Evolutionary conservation across 1,140 invertebrate species (phyloP).

Genomic region (Littorina saxatilis): DNA sequence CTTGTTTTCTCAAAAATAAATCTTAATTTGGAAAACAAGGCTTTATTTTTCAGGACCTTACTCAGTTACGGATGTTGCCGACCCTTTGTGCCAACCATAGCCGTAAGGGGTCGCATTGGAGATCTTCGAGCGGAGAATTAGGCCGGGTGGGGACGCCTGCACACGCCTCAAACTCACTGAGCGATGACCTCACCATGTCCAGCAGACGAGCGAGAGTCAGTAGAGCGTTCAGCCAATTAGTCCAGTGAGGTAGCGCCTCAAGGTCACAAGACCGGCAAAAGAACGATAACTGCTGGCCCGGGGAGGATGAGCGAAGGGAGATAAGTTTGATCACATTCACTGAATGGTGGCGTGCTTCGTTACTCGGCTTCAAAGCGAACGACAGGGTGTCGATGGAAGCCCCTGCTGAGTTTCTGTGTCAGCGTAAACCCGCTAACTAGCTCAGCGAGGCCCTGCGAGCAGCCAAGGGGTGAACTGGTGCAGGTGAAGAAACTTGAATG

Average conservation of each 20-base stretch:
- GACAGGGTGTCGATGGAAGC: not conserved
- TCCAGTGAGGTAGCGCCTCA: not conserved
- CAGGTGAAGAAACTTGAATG: too few relatives aligned
- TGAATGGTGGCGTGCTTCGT: not conserved
- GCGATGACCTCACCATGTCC: too few relatives aligned
- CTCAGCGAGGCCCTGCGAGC: not conserved
- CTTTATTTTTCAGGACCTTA: too few relatives aligned
- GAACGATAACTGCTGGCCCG: slow-evolving; percentile 13
- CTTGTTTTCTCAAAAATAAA: too few relatives aligned
- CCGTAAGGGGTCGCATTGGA: too few relatives aligned
- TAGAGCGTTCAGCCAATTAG: slow-evolving; percentile 3
- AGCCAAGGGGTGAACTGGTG: not conserved
- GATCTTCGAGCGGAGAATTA: too few relatives aligned
- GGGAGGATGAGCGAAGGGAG: not conserved
- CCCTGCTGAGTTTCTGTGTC: not conserved
- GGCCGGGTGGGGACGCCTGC: too few relatives aligned
- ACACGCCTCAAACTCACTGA: too few relatives aligned
- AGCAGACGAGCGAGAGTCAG: too few relatives aligned
- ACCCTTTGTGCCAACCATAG: too few relatives aligned
- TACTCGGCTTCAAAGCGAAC: not conserved
- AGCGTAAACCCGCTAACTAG: not conserved
- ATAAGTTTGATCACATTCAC: not conserved
- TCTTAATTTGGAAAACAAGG: too few relatives aligned
- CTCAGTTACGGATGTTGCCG: too few relatives aligned
- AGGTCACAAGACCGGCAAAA: not conserved